Conservation (phyloP, 1,140 invertebrate species). For the Druon quercuslanigerum region DNA sequence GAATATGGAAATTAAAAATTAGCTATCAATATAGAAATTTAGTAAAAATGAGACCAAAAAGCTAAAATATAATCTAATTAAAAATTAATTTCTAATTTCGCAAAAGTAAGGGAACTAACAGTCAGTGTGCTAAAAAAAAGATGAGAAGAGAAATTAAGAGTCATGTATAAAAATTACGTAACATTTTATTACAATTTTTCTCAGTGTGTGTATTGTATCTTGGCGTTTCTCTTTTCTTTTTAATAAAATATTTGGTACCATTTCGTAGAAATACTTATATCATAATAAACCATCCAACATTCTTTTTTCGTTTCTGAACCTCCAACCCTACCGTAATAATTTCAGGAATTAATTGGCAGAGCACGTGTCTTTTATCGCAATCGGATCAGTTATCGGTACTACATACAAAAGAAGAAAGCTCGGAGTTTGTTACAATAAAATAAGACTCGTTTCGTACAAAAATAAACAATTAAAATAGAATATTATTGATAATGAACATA, state of each 20-base stretch:
- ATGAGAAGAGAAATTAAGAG: slow-evolving; percentile 63
- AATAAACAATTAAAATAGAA: slow-evolving; percentile 70
- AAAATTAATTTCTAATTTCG: too few species aligned
- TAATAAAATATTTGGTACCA: slow-evolving; percentile 70
- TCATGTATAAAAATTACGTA: slow-evolving; percentile 69
- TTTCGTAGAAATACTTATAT: slow-evolving; percentile 45
- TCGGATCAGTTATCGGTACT: slow-evolving; percentile 36
- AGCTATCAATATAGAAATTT: not conserved
- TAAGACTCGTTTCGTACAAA: slow-evolving; percentile 66
- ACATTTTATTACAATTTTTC: slow-evolving; percentile 70
- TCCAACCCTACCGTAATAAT: slow-evolving; percentile 26
- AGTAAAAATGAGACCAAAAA: not conserved
- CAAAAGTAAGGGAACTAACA: too few species aligned
- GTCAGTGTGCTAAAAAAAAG: slow-evolving; percentile 33
- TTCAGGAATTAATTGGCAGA: slow-evolving; percentile 10
- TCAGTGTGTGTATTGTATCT: slow-evolving; percentile 63
- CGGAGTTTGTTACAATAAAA: slow-evolving; percentile 60
- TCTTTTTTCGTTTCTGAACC: slow-evolving; percentile 30
- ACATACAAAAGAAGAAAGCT: slow-evolving; percentile 55
- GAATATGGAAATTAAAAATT: too few species aligned
- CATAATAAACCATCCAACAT: slow-evolving; percentile 24
- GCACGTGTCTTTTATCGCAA: slow-evolving; percentile 39
- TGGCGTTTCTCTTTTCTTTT: slow-evolving; percentile 52
- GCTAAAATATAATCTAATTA: too few species aligned
- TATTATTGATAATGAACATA: slow-evolving; percentile 52